Base-by-base conservation (phyloP, 2,113 vertebrate species). In the Eudyptes chrysolophus region DNA sequence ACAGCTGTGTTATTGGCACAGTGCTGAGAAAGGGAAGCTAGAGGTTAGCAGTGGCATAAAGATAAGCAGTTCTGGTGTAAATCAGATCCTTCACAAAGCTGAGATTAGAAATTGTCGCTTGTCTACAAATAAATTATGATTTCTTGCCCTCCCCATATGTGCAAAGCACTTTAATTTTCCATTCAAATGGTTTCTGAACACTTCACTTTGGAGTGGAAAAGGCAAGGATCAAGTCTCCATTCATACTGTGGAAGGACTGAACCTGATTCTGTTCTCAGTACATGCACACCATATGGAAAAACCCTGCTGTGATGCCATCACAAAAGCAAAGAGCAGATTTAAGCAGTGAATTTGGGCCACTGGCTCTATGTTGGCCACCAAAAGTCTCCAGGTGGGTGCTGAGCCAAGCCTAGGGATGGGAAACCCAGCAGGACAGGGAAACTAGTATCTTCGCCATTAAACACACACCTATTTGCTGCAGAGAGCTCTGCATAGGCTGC, bases 1-100 rank as follows among this genome's bases (percentile, higher is more conserved):
- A 94, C 97, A 97, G 96, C 96, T 97, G 95, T 95, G 97, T 72
- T 93, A 68, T 58, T 96, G 95, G 94, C 93, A 92, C 75, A 61
- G 93, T 4, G 78, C 87, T 94, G 87, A 66, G 95, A 48, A 74
- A 88, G 92, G 89, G 92, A 96, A 96, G 94, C 75, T 58, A 66
- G 93, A 57, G 96, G 95, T 94, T 94, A 97, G 89, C 75, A 34
- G 12, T 81, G 89, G 87, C 84, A 85, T 0, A 1, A 65, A 97
- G 96, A 96, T 94, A 95, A 97, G 94, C 87, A 93, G 84, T 55
- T 81, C 70, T 87, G 85, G 87, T 92, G 89, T 90, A 92, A 97
- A 97, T 96, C 95, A 94, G 94, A 92, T 91, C 92, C 75, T 96
- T 62, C 84, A 52, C 77, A 38, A 42, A 20, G 89, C 92, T 54